phyloP scores from a whole-genome alignment of 2,113 vertebrate genomes.

The Elgaria multicarinata region DNA sequence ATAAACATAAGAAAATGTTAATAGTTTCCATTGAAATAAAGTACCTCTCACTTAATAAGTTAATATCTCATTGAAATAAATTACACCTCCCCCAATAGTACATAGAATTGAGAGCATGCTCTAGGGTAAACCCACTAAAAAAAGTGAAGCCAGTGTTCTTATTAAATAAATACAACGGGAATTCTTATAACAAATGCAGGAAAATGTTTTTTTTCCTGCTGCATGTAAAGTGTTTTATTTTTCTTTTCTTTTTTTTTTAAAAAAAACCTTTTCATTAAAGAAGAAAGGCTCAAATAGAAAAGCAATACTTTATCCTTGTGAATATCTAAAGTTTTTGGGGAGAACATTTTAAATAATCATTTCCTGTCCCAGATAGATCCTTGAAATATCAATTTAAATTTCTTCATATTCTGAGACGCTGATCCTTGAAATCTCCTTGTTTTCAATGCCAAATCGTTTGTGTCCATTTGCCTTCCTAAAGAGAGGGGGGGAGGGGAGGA shows the following conservation, averaged over 20 bases:
- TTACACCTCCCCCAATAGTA: neutral
- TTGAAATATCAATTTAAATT: slow-evolving; percentile 68
- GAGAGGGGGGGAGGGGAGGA: slow-evolving; percentile 38
- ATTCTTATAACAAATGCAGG: neutral
- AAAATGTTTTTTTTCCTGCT: neutral
- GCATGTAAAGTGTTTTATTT: neutral
- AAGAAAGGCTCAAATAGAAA: slow-evolving; percentile 26
- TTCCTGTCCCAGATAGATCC: slow-evolving; percentile 32
- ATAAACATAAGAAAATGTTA: neutral
- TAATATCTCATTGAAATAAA: neutral
- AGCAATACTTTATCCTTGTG: slow-evolving; percentile 35
- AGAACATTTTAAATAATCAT: slow-evolving; percentile 60
- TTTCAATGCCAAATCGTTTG: slow-evolving; percentile 60
- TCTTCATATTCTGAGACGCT: slow-evolving; percentile 54
- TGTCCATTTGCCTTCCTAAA: slow-evolving; percentile 61
- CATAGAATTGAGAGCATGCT: neutral
- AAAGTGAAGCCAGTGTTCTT: neutral
- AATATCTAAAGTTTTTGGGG: slow-evolving; percentile 28
- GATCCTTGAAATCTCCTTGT: slow-evolving; percentile 62
- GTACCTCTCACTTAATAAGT: neutral
- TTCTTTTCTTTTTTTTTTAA: no score
- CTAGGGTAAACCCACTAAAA: neutral
- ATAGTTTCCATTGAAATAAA: neutral
- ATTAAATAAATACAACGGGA: neutral
- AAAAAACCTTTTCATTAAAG: slow-evolving; percentile 18